phyloP scores from a whole-genome alignment of 2,797 vertebrate species.

The Galaxias olidus region DNA sequence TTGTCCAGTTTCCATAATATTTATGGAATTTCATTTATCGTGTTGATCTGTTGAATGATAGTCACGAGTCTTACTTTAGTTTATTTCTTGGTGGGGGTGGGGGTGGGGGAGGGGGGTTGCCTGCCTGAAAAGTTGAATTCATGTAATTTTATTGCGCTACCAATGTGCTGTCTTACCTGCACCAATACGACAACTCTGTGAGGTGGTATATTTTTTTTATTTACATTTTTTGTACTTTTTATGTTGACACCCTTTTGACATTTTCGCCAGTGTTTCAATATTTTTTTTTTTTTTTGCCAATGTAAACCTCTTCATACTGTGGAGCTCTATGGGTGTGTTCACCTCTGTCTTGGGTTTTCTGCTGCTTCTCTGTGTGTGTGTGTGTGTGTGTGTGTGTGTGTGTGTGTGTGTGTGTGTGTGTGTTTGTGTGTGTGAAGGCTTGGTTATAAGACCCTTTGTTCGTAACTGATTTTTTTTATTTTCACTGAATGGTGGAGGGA shows the following conservation, averaged over 20 bases:
- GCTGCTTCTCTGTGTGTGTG: conserved; percentile 66
- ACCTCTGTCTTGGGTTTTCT: conserved; percentile 72
- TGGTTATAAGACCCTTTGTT: conserved; percentile 71
- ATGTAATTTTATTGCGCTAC: conserved; percentile 69
- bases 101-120: conserved; percentile 51
- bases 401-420: conserved; percentile 49
- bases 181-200: conserved; percentile 88
- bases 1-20: conserved; percentile 82
- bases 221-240: conserved; percentile 91
- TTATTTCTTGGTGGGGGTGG: conserved; percentile 29
- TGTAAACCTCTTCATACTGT: conserved; percentile 87
- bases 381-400: conserved; percentile 67
- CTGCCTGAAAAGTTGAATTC: conserved; percentile 67
- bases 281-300: conserved; percentile 72
- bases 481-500: conserved; percentile 87
- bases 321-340: conserved; percentile 73
- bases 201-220: conserved; percentile 95
- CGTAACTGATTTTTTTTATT: conserved; percentile 82
- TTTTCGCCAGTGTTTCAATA: conserved; percentile 72
- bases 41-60: conserved; percentile 64
- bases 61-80: conserved; percentile 59
- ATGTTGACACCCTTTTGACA: conserved; percentile 78
- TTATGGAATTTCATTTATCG: conserved; percentile 76
- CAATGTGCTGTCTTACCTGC: conserved; percentile 78
- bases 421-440: conserved; percentile 71